Evolutionary conservation across 2,888 invertebrate species (phyloP), one percentile per base, ranked within the genome.

Genomic region (Ophion slaviceki): DNA sequence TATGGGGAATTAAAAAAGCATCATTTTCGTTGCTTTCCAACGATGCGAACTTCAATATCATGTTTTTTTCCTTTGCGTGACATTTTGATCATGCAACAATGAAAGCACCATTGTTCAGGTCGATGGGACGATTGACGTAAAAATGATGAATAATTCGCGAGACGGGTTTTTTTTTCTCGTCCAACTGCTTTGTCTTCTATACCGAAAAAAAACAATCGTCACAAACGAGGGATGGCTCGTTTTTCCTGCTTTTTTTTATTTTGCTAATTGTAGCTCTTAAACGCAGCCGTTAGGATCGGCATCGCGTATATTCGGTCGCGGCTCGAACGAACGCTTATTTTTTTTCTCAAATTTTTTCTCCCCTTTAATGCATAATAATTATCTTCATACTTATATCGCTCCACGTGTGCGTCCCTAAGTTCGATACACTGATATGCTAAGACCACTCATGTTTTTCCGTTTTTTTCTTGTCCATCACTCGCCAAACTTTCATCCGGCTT

Each of bases 401-500:
- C 88, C 88, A 89, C 90, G 91, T 90, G 90, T 91, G 91, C 88
- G 89, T 88, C 88, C 87, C 90, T 91, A 90, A 92, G 91, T 90
- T 91, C 91, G 89, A 92, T 93, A 92, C 92, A 92, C 92, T 94
- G 94, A 94, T 93, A 93, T 94, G 93, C 93, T 93, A 93, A 92
- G 89, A 92, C 90, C 90, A 89, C 89, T 91, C 86, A 81, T 81
- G 87, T 88, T 87, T 70, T 83, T 70, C 82, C 71, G 84, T 68
- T 74, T 84, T 40, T 71, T 61, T 70, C 76, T 82, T 66, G 53
- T 62, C 59, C 71, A 53, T 45, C 86, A 79, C 24, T 80, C n/a
- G 14, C 61, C 5, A 5, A 14, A 53, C 77, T 68, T 4, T 11
- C 53, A 17, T 53, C 17, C 53, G 53, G 53, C 4, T 53, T 17